phyloP scores from a whole-genome alignment of 2,797 vertebrate genomes.

The Crocidura indochinensis region DNA sequence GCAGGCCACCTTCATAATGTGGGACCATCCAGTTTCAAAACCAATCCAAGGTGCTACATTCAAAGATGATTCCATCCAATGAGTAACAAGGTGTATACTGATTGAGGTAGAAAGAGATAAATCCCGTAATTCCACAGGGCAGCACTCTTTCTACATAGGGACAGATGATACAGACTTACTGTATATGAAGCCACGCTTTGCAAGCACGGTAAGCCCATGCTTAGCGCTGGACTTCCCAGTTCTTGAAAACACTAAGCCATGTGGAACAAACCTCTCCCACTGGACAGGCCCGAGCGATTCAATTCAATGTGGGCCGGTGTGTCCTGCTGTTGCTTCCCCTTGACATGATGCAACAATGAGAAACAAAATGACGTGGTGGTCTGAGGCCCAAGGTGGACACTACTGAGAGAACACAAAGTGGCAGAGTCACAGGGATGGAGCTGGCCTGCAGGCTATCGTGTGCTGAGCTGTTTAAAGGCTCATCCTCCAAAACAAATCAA shows the following conservation, averaged over 20 bases:
- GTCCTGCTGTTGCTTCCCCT: background rate
- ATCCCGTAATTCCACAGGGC: no score
- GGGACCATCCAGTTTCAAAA: no score
- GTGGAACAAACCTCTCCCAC: no score
- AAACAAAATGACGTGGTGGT: background rate
- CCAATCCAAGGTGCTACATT: no score
- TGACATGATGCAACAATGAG: background rate
- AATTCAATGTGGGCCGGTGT: background rate
- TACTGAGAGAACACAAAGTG: background rate
- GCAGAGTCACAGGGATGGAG: background rate
- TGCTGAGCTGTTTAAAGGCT: background rate
- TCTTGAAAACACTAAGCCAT: background rate
- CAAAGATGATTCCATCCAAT: no score
- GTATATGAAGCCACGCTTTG: background rate
- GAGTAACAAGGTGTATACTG: no score
- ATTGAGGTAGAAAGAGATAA: no score
- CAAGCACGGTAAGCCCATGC: background rate
- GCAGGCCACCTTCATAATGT: no score
- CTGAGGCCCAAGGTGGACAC: background rate
- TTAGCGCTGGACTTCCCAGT: background rate
- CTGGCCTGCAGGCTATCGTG: background rate
- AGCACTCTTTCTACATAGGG: background rate
- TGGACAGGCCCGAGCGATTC: no score
- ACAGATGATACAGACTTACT: background rate
- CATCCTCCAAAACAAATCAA: no score